Percentiles rank a stretch among this genome's conserved stretches.
These are phyloP conservation scores for Tachysurus vachellii DNA, from an alignment of 2,113 vertebrate genomes.

Conservation along the genomic window DNA sequence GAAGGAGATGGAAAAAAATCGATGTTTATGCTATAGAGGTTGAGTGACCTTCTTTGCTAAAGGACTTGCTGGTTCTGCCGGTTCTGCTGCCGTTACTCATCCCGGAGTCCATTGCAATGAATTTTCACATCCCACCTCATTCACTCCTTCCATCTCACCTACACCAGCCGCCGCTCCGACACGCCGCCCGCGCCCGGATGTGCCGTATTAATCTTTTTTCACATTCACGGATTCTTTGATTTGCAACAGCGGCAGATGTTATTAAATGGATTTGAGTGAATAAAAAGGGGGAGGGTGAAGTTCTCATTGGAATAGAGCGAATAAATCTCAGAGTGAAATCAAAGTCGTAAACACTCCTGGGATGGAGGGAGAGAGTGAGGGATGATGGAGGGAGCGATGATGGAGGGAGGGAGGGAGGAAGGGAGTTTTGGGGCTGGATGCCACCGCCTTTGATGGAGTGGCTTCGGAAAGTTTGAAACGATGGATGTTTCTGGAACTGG, in stretches of 20 bases:
- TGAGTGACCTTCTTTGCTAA: conserved; percentile 17
- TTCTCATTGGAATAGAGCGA: conserved; percentile 40
- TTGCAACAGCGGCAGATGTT: conserved; percentile 47
- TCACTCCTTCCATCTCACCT: conserved; percentile 20
- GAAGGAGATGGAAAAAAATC: conserved; percentile 14
- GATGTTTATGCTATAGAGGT: conserved; percentile 21
- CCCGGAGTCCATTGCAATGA: conserved; percentile 25
- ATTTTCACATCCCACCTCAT: conserved; percentile 33
- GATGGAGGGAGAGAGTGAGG: not conserved
- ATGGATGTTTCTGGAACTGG: conserved; percentile 11
- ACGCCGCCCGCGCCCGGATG: conserved; percentile 13
- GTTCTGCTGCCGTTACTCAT: conserved; percentile 21
- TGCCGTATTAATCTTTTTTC: conserved; percentile 47
- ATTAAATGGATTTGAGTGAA: conserved; percentile 54
- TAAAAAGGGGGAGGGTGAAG: conserved; percentile 14
- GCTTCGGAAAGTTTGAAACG: conserved; percentile 1
- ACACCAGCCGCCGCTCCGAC: conserved; percentile 8
- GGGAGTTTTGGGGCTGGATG: not conserved
- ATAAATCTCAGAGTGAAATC: conserved; percentile 51
- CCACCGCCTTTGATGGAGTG: conserved; percentile 24
- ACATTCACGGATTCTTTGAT: conserved; percentile 47
- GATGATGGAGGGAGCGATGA: not conserved
- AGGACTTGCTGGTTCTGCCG: conserved; percentile 5
- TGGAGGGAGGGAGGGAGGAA: not conserved
- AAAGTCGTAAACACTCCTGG: conserved; percentile 45